These are phyloP conservation scores for Tubiluchus corallicola DNA, from an alignment of 2,888 invertebrate species.

Conservation along the genomic window DNA sequence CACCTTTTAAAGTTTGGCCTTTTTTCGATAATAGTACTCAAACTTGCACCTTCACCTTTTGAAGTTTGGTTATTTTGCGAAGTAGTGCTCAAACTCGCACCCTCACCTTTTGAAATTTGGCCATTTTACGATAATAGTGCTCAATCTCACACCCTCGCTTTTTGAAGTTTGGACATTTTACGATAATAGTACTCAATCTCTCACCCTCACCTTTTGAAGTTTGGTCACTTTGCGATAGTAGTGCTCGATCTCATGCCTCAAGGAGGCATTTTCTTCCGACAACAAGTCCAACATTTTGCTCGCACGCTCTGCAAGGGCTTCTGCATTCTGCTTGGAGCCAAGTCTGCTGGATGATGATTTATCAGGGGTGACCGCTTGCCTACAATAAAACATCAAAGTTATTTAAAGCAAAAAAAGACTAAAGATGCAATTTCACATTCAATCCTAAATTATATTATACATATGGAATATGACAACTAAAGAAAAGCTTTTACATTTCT, in stretches of 20 bases:
- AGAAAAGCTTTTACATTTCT: too few relatives aligned
- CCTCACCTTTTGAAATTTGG: conserved; percentile 60
- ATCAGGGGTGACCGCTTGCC: too few relatives aligned
- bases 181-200: conserved; percentile 58
- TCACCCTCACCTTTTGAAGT: conserved; percentile 49
- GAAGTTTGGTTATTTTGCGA: conserved; percentile 62
- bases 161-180: conserved; percentile 64
- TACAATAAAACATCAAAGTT: too few relatives aligned
- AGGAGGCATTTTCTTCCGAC: conserved; percentile 60
- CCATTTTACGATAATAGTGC: conserved; percentile 57
- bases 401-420: too few relatives aligned
- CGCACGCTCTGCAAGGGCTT: conserved; percentile 23
- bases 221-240: conserved; percentile 64
- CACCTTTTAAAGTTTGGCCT: conserved; percentile 68
- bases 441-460: too few relatives aligned
- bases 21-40: conserved; percentile 58
- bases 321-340: neutral
- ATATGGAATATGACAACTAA: too few relatives aligned
- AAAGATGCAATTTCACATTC: too few relatives aligned
- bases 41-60: conserved; percentile 49
- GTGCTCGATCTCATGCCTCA: conserved; percentile 61
- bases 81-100: conserved; percentile 58
- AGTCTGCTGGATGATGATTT: conserved; percentile 3
- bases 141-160: conserved; percentile 48
- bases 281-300: conserved; percentile 57